Evolutionary conservation across 2,888 invertebrate genomes (phyloP).

Genomic region (Drosophila engyochracea): DNA sequence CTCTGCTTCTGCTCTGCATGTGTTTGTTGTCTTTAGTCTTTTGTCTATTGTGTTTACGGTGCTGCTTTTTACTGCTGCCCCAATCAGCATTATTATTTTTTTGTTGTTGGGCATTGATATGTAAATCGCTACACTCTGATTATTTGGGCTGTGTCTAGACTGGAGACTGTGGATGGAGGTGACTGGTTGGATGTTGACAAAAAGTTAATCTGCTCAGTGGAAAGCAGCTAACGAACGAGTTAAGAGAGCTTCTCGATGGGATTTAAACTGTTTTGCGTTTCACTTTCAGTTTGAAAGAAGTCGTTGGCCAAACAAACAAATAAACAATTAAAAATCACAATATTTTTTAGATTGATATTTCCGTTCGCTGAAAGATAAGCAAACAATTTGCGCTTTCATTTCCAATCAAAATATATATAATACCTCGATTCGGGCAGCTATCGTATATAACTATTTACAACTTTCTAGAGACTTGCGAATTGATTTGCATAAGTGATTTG

Average conservation of each 20-base stretch:
- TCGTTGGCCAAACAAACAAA: neutral
- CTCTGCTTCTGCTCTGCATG: conserved; percentile 4
- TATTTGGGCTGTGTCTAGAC: conserved; percentile 17
- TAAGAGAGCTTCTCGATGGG: conserved; percentile 26
- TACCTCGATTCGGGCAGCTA: neutral
- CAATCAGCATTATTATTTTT: conserved; percentile 51
- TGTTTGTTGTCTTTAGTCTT: conserved; percentile 33
- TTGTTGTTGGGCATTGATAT: conserved; percentile 54
- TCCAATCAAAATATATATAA: conserved; percentile 20
- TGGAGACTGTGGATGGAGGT: neutral
- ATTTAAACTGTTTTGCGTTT: conserved; percentile 31
- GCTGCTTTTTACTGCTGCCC: conserved; percentile 22
- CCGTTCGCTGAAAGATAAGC: conserved; percentile 38
- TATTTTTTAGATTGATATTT: conserved; percentile 41
- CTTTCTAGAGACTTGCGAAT: conserved; percentile 55
- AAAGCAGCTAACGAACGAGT: conserved; percentile 41
- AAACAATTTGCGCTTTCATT: conserved; percentile 49
- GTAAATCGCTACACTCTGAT: conserved; percentile 45
- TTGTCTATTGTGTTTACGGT: conserved; percentile 19
- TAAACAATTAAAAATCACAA: conserved; percentile 39
- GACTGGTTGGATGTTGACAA: conserved; percentile 3
- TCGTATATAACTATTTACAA: conserved; percentile 23
- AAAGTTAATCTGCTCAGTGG: conserved; percentile 19
- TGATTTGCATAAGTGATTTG: conserved; percentile 69
- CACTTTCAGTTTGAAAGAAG: conserved; percentile 44